phyloP scores from a whole-genome alignment of 1,140 invertebrate species.

The Elysia chlorotica region DNA sequence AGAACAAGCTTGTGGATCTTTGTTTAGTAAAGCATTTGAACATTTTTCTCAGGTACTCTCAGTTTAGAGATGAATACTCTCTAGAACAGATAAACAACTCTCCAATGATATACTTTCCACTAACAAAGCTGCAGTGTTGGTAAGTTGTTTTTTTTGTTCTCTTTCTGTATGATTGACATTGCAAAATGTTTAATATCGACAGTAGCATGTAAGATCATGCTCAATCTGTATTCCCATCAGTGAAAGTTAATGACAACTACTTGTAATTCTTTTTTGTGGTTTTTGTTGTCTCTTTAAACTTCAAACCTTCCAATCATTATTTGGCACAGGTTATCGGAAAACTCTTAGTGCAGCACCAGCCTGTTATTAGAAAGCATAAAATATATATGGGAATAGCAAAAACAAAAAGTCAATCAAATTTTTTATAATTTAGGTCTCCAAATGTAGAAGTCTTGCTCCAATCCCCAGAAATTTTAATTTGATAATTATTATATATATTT shows the following conservation, averaged over 20 bases:
- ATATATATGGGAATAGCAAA: too few species aligned
- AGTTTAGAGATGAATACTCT: slow-evolving; percentile 88
- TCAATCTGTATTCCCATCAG: neutral
- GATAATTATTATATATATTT: neutral
- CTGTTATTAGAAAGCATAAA: too few species aligned
- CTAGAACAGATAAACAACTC: slow-evolving; percentile 88
- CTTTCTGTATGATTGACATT: neutral
- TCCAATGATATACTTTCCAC: slow-evolving; percentile 81
- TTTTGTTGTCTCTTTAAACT: neutral
- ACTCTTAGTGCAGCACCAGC: too few species aligned
- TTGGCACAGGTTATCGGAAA: too few species aligned
- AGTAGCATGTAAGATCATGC: too few species aligned
- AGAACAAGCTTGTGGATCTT: too few species aligned
- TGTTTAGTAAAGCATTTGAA: too few species aligned
- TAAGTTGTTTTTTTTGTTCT: slow-evolving; percentile 32
- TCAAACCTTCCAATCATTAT: too few species aligned
- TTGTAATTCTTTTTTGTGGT: neutral
- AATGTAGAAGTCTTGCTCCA: neutral
- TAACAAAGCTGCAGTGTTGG: slow-evolving; percentile 96
- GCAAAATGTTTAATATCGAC: too few species aligned
- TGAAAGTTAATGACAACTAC: neutral
- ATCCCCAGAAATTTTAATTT: neutral
- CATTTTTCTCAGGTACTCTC: slow-evolving; percentile 83
- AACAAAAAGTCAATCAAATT: too few species aligned
- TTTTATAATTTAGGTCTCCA: too few species aligned